Conservation (phyloP, 2,888 invertebrate species). For the Amiota minor region DNA sequence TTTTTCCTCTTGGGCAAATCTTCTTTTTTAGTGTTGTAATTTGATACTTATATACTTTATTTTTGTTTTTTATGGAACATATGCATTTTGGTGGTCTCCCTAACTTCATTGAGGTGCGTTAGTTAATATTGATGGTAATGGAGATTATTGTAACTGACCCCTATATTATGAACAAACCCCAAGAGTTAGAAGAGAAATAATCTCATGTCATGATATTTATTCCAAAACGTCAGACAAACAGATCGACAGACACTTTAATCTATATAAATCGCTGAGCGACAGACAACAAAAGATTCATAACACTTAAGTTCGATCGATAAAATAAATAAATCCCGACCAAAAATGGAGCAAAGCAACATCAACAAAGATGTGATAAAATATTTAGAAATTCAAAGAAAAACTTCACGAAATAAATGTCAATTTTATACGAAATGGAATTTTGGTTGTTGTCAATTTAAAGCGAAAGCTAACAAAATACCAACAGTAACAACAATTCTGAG, state of each 20-base stretch:
- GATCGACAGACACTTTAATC: not conserved
- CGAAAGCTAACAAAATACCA: slow-evolving; percentile 2
- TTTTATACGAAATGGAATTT: not conserved
- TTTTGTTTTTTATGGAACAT: not conserved
- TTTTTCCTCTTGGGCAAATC: slow-evolving; percentile 21
- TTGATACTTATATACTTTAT: slow-evolving; percentile 42
- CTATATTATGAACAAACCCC: not conserved
- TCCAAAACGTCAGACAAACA: too few species aligned
- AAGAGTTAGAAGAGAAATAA: not conserved
- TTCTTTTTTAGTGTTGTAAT: slow-evolving; percentile 48
- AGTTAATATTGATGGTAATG: too few species aligned
- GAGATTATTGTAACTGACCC: too few species aligned
- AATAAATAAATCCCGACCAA: slow-evolving; percentile 17
- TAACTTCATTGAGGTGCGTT: too few species aligned
- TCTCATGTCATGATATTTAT: too few species aligned
- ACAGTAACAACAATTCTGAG: not conserved
- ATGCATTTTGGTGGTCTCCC: too few species aligned
- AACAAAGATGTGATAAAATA: not conserved
- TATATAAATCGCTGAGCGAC: not conserved
- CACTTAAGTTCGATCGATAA: slow-evolving; percentile 18
- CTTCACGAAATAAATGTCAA: slow-evolving; percentile 1
- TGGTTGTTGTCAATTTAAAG: not conserved
- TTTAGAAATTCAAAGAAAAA: not conserved
- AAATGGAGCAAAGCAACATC: not conserved
- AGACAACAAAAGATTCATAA: not conserved